Evolutionary conservation across 2,888 invertebrate species (phyloP), one percentile per base, ranked within the genome.

Genomic region (Brenthis daphne): DNA sequence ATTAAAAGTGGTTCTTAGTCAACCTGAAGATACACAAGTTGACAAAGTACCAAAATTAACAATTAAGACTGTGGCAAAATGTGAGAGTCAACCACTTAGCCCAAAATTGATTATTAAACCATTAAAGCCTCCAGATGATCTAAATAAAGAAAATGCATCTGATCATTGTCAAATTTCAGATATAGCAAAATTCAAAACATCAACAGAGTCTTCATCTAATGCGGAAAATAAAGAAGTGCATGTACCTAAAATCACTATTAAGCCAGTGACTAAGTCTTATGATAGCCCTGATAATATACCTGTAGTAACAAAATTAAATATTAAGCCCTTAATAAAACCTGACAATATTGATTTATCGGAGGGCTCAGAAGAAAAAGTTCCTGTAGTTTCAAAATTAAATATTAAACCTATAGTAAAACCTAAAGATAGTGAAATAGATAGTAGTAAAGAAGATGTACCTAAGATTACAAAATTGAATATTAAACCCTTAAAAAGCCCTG

Each of bases 221-320:
- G 60, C 79, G 72, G 87, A 87, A 14, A 16, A 20, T 57, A 73
- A 64, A 68, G 70, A 67, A 65, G n/a, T 20, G 29, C 70, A 72
- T 64, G 54, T 68, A 67, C 94, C 94, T 77, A 94, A 94, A 87
- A 87, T 94, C 68, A 94, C 94, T 65, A 94, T 94, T 54, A 94
- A 94, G 83, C 89, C 93, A 73, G 82, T 92, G 43, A 77, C 83
- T 70, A 89, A 87, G 78, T 74, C 67, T 47, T 70, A 73, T 70
- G 88, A 89, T 72, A 85, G 80, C 57, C 74, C 82, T 69, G 92
- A 91, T 75, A 80, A 87, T 76, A 87, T 90, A 74, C 90, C 89
- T 77, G 79, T 86, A 74, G 84, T 92, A 71, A 90, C 91, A 75
- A 92, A 91, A 77, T 77, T 92, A 74, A 91, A 91, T 76, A 91